Evolutionary conservation across 2,113 vertebrate genomes (phyloP), one percentile per base, ranked within the genome.

Genomic region (Salvelinus fontinalis): DNA sequence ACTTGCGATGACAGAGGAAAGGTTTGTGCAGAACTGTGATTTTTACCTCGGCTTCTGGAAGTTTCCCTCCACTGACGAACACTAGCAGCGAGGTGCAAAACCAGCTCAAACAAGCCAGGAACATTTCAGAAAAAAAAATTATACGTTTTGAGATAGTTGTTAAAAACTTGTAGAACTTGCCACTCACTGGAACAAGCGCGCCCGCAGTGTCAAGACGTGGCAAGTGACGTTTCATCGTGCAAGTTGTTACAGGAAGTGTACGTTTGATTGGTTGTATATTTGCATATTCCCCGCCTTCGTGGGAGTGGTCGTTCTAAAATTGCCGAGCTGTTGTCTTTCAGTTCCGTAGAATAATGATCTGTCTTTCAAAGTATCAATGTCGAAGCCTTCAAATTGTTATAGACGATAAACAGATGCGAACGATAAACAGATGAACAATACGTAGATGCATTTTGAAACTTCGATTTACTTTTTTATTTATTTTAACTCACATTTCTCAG

Each of bases 21-120:
- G 96, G 96, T 80, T 94, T 96, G 77, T 96, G 92, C 78, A 96
- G 84, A 20, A 97, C 94, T 59, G 96, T 94, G 65, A 96, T 88
- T 27, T 92, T 90, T 84, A 97, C 95, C 74, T 98, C 96, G 1
- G 95, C 87, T 29, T 95, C 94, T 0, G 96, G 95, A 73, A 96
- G 94, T 27, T 95, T 92, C 13, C 93, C 95, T 18, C 89, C 93
- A 66, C 85, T 72, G 79, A 87, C 86, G n/a, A 81, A 84, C 14
- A 80, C 48, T 69, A 94, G 72, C 18, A 91, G 39, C 4, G 83
- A 75, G 5, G 84, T 67, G 76, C 89, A 88, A 16, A 93, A 5
- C 11, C 89, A 85, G 34, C 82, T 84, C 77, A 93, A 76, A 70
- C 84, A 69, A 1, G 80, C 2, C 70, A 93, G 70, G 73, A 89